Conservation (phyloP, 1,140 invertebrate species). For the Saccostrea echinata region DNA sequence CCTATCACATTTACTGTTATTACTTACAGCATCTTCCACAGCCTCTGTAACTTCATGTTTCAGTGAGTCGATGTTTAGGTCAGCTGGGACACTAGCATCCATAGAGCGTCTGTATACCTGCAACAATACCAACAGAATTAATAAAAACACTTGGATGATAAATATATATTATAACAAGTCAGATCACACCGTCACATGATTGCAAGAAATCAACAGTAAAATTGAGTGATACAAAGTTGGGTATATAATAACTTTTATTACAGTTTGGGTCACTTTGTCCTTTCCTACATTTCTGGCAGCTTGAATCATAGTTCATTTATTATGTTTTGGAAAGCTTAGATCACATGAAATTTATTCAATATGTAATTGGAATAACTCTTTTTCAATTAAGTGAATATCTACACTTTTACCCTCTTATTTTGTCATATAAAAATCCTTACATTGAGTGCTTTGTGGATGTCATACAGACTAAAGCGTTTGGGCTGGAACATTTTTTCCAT, state of each 20-base stretch:
- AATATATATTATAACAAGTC: too few species aligned
- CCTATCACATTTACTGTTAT: too few species aligned
- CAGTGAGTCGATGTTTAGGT: conserved; percentile 68
- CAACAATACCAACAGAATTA: conserved; percentile 15
- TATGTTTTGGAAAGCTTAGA: too few species aligned
- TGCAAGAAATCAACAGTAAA: too few species aligned
- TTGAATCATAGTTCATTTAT: too few species aligned
- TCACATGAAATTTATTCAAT: too few species aligned
- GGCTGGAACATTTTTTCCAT: conserved; percentile 90
- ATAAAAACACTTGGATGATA: not conserved
- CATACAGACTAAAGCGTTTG: conserved; percentile 88
- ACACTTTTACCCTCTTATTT: not conserved
- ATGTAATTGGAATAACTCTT: not conserved
- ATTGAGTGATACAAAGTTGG: too few species aligned
- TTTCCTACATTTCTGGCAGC: too few species aligned
- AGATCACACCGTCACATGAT: too few species aligned
- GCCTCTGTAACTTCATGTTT: conserved; percentile 80
- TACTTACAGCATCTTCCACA: conserved; percentile 84
- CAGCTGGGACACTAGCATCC: conserved; percentile 64
- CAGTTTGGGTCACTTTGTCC: too few species aligned
- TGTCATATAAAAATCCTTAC: conserved; percentile 80
- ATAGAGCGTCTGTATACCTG: conserved; percentile 77
- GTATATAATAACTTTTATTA: too few species aligned
- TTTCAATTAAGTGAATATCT: not conserved
- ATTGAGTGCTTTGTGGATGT: conserved; percentile 90